phyloP scores from a whole-genome alignment of 2,797 vertebrate species.

The Cottoperca gobio region DNA sequence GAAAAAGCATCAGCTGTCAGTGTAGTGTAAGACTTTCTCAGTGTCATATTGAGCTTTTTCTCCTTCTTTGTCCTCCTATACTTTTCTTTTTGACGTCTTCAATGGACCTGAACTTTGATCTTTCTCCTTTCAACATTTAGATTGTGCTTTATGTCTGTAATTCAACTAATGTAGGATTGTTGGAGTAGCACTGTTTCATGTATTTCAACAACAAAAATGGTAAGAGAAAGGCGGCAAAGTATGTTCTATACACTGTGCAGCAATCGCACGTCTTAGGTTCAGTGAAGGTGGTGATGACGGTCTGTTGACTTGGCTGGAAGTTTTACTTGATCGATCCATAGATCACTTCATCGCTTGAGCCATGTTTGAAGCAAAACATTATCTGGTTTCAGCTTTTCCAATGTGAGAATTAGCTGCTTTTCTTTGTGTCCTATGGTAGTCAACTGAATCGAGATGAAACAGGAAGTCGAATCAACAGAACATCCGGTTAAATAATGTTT shows the following conservation, averaged over 20 bases:
- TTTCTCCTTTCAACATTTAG: background rate
- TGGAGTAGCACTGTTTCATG: background rate
- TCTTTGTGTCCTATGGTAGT: background rate
- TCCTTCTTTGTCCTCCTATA: background rate
- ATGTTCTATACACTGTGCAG: background rate
- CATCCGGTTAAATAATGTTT: too few species aligned
- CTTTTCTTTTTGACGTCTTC: background rate
- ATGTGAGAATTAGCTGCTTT: background rate
- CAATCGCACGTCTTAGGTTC: background rate
- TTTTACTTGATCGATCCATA: background rate
- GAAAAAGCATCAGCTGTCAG: slow-evolving; percentile 7
- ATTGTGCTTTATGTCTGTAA: background rate
- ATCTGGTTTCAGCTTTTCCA: too few species aligned
- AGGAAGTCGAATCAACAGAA: background rate
- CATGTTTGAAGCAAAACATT: background rate
- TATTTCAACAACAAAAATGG: background rate
- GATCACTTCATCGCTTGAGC: background rate
- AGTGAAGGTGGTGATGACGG: too few species aligned
- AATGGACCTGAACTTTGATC: background rate
- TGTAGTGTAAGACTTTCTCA: background rate
- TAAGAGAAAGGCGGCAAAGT: background rate
- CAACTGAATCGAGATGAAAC: background rate
- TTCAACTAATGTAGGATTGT: background rate
- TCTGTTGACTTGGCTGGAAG: background rate
- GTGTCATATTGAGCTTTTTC: background rate